These are phyloP conservation scores for Neoniphon sammara DNA, from an alignment of 2,797 vertebrate genomes.

Conservation along the genomic window DNA sequence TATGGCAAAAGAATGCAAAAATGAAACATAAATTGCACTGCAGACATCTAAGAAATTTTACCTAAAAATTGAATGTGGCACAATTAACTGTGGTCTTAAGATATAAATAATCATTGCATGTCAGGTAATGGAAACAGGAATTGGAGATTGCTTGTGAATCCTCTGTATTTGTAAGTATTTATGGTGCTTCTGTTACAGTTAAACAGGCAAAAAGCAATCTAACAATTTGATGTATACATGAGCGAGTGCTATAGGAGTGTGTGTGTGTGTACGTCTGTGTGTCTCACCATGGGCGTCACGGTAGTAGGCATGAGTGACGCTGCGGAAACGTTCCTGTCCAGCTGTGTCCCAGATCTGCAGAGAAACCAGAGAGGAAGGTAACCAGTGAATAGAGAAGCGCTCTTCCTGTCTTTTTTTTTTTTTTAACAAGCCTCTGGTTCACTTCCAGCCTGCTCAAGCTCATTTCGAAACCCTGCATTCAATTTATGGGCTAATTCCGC, in stretches of 20 bases:
- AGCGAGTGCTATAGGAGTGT: neutral
- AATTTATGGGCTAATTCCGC: slow-evolving; percentile 13
- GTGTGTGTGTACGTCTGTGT: neutral
- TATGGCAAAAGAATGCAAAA: neutral
- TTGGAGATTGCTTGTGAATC: neutral
- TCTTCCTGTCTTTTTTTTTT: slow-evolving; percentile 29
- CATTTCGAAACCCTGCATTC: slow-evolving; percentile 14
- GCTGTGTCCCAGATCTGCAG: slow-evolving; percentile 93
- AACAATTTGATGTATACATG: neutral
- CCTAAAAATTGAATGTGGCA: too few species aligned
- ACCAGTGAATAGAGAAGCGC: slow-evolving; percentile 15
- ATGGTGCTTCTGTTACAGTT: too few species aligned
- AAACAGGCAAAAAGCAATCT: neutral
- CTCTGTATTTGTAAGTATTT: neutral
- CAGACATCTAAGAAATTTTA: neutral
- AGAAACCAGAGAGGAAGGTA: slow-evolving; percentile 29
- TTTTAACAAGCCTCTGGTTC: slow-evolving; percentile 35
- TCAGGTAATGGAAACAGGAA: neutral
- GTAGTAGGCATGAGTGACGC: slow-evolving; percentile 91
- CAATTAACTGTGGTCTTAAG: slow-evolving; percentile 71
- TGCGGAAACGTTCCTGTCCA: slow-evolving; percentile 90
- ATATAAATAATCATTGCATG: neutral
- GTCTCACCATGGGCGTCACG: slow-evolving; percentile 89
- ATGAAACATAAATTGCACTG: slow-evolving; percentile 77
- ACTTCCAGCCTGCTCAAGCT: slow-evolving; percentile 7